phyloP scores from a whole-genome alignment of 2,888 invertebrate species.

The Cancer borealis region DNA sequence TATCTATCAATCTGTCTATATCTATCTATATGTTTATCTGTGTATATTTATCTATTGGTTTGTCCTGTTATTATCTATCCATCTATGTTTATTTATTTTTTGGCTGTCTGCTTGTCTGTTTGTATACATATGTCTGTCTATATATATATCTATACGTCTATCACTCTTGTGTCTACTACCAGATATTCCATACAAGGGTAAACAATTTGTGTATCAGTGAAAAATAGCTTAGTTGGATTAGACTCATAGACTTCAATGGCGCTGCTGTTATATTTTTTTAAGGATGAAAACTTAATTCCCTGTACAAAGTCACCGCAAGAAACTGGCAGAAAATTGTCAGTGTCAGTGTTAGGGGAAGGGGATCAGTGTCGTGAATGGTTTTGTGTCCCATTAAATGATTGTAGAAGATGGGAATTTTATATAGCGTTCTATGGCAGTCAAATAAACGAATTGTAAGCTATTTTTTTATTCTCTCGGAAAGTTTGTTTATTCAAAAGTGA shows the following conservation, averaged over 20 bases:
- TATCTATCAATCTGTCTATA: not conserved
- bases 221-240: not conserved
- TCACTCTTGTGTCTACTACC: no score
- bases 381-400: no score
- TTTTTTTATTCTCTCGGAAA: no score
- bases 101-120: no score
- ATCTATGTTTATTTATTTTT: not conserved
- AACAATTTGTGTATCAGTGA: not conserved
- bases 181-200: no score
- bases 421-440: no score
- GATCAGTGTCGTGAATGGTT: not conserved
- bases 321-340: not conserved
- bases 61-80: not conserved
- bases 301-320: not conserved
- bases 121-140: no score
- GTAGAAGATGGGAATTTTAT: no score
- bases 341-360: not conserved
- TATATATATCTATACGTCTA: no score
- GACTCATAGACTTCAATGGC: not conserved
- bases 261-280: not conserved
- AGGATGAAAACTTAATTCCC: not conserved
- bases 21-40: not conserved
- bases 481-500: no score
- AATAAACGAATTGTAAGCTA: no score
- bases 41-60: not conserved